A percentile compares a stretch with the other conserved stretches of the same genome.
phyloP scores from a whole-genome alignment of 2,113 vertebrate genomes.

The human (Homo sapiens) region DNA sequence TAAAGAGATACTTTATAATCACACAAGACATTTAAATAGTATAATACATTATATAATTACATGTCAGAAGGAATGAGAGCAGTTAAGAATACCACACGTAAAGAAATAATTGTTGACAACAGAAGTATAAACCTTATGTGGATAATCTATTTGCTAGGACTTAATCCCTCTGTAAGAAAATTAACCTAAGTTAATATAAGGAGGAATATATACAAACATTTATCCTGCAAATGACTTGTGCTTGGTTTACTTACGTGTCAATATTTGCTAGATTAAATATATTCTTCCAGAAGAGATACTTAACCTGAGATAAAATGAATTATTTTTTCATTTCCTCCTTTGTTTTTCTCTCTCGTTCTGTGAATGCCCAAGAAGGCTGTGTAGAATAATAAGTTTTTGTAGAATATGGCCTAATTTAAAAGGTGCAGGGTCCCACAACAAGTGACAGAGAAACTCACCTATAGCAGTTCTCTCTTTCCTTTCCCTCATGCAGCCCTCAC shows the following conservation, averaged over 20 bases:
- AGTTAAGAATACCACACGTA: background rate
- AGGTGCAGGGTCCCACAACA: background rate
- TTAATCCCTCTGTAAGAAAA: conserved; percentile 47
- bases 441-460: background rate
- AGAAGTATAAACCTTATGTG: background rate
- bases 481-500: background rate
- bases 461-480: background rate
- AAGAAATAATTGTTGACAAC: conserved; percentile 11
- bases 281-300: background rate
- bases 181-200: background rate
- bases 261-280: conserved; percentile 39
- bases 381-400: background rate
- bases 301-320: conserved; percentile 14
- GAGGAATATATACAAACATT: background rate
- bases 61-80: background rate
- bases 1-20: conserved; percentile 15
- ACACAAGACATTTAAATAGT: background rate
- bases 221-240: background rate
- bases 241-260: conserved; percentile 25
- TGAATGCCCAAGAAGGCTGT: background rate
- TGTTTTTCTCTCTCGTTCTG: background rate
- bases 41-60: background rate
- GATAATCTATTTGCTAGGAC: background rate
- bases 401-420: background rate
- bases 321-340: background rate